Evolutionary conservation across 1,140 invertebrate genomes (phyloP).

Genomic region (Elysia chlorotica): DNA sequence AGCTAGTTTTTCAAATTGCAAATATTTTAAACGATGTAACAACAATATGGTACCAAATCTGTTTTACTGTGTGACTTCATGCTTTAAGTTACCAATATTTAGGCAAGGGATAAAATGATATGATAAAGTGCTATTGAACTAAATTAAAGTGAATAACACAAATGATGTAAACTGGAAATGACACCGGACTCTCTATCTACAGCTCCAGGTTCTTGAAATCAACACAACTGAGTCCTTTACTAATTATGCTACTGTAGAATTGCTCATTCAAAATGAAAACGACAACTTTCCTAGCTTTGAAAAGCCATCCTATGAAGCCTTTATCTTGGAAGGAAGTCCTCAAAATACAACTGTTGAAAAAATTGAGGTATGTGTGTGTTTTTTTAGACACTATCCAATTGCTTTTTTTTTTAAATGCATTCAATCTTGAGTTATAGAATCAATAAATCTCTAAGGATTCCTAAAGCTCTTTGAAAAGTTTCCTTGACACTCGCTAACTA

Average conservation of each 20-base stretch:
- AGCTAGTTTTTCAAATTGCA: neutral
- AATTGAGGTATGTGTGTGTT: too few relatives aligned
- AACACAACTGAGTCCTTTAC: neutral
- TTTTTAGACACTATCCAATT: too few relatives aligned
- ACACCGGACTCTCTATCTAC: neutral
- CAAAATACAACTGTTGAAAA: too few relatives aligned
- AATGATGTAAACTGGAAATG: neutral
- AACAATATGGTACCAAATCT: neutral
- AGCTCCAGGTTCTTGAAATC: neutral
- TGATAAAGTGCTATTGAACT: neutral
- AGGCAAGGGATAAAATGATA: neutral
- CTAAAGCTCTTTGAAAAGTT: too few relatives aligned
- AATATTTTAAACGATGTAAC: neutral
- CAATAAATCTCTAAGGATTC: too few relatives aligned
- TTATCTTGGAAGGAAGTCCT: too few relatives aligned
- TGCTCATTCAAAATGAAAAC: conserved; percentile 73
- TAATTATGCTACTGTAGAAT: neutral
- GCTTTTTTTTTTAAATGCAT: too few relatives aligned
- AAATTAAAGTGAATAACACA: neutral
- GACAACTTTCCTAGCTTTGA: conserved; percentile 89
- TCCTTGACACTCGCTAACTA: too few relatives aligned
- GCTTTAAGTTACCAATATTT: neutral
- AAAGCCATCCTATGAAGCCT: too few relatives aligned
- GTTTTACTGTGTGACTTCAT: neutral
- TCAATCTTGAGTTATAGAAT: too few relatives aligned